Evolutionary conservation across 2,797 vertebrate species (phyloP).

Genomic region (Liparis tanakae): DNA sequence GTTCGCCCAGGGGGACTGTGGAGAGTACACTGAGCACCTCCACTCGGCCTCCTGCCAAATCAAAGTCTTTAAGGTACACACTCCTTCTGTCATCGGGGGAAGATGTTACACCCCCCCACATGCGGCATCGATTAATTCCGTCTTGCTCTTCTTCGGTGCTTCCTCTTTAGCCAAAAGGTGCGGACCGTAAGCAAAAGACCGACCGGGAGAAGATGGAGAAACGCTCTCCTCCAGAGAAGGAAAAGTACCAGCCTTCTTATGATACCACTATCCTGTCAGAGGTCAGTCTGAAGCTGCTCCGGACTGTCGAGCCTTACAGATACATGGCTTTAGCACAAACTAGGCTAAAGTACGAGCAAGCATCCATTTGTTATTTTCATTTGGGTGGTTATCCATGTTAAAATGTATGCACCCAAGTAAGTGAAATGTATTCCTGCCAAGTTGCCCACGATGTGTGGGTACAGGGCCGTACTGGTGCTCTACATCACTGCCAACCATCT

Average conservation of each 20-base stretch:
- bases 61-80: constrained; percentile 95
- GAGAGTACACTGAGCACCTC: constrained; percentile 94
- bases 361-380: background rate
- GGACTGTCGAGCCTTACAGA: background rate
- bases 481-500: constrained; percentile 7
- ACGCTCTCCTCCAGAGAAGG: constrained; percentile 85
- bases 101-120: background rate
- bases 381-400: background rate
- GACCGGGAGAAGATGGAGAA: constrained; percentile 90
- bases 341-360: constrained; percentile 8
- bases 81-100: background rate
- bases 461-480: background rate
- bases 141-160: background rate
- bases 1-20: constrained; percentile 89
- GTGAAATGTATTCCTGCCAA: background rate
- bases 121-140: background rate
- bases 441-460: background rate
- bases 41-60: constrained; percentile 99
- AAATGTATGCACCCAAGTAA: background rate
- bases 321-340: background rate
- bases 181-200: constrained; percentile 89
- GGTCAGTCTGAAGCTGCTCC: constrained; percentile 70
- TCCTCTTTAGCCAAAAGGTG: constrained; percentile 86
- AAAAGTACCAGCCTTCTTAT: constrained; percentile 88
- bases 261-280: constrained; percentile 87